Percentiles rank a stretch among this genome's conserved stretches.
These are phyloP conservation scores for Melanotaenia parkinsoni DNA, from an alignment of 2,797 vertebrate genomes.

Conservation along the genomic window DNA sequence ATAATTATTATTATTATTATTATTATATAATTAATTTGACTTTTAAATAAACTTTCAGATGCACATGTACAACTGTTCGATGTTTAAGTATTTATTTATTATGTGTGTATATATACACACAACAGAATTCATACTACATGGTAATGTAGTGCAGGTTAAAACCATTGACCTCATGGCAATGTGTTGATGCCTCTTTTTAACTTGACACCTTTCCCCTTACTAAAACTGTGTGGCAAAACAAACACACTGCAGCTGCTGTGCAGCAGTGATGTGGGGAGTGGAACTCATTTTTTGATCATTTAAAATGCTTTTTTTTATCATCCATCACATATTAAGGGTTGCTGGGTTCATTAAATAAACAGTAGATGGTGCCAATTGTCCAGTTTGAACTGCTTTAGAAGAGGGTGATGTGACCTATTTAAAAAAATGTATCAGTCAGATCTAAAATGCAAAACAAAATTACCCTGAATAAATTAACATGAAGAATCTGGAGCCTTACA, in stretches of 20 bases:
- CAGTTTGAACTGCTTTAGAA: not conserved
- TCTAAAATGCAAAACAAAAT: not conserved
- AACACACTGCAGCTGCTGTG: constrained; percentile 20
- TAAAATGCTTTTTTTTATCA: no score
- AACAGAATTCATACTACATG: not conserved
- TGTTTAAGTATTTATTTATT: no score
- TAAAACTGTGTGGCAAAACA: not conserved
- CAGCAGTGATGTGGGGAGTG: not conserved
- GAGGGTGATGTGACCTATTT: not conserved
- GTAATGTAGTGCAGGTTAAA: not conserved
- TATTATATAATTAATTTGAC: no score
- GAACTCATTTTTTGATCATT: no score
- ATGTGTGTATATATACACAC: not conserved
- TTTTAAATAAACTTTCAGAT: no score
- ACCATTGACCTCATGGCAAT: constrained; percentile 2
- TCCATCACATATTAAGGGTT: not conserved
- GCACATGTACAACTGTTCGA: no score
- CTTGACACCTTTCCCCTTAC: not conserved
- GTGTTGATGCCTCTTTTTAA: constrained; percentile 20
- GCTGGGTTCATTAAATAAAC: not conserved
- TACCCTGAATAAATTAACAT: not conserved
- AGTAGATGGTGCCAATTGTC: not conserved
- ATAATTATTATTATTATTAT: not conserved
- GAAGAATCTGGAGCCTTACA: no score
- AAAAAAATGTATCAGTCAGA: not conserved